Evolutionary conservation across 1,140 invertebrate species (phyloP), one percentile per base, ranked within the genome.

Genomic region (Magallana ariakensis): DNA sequence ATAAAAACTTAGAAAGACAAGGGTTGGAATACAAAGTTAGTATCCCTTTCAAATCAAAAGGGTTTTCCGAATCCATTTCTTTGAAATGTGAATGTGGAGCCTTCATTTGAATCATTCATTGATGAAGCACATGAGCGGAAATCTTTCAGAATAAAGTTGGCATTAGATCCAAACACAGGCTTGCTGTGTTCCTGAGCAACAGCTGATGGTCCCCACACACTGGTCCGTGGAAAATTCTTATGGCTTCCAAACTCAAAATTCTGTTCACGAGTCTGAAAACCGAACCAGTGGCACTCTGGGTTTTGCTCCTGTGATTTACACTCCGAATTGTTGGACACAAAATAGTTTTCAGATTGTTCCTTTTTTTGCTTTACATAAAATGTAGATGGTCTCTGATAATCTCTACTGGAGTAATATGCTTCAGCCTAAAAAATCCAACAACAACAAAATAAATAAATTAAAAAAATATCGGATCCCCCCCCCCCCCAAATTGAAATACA

Each of bases 171-270:
- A 75, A 75, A 75, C 22, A 75, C 66, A 9, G 22, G 5, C 22
- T 75, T 75, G 9, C 13, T 75, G 22, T 75, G 10, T 75, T 26
- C 66, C 9, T 11, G 1, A 13, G 4, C 33, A 46, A 16, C 9
- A 26, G 66, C 13, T 11, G 22, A 33, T 26, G 9, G 33, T 22
- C 9, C 19, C 10, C 4, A 13, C 8, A 75, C 1, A 4, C 22
- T 13, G 22, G 22, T 13, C 13, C 22, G 22, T 3, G 62, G 62
- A 70, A 75, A 75, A 11, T 13, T 26, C 66, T 75, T 19, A 33
- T 75, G 66, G 10, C 8, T 75, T 33, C 66, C 66, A 75, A 75
- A 75, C 22, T 75, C 66, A 26, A 75, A 75, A 26, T 33, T 75
- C 10, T 19, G 22, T 75, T 19, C 15, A 26, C 22, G 22, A 22